A percentile compares a stretch with the other conserved stretches of the same genome.
Evolutionary conservation across 2,888 invertebrate genomes (phyloP).

Genomic region (Caenorhabditis japonica): DNA sequence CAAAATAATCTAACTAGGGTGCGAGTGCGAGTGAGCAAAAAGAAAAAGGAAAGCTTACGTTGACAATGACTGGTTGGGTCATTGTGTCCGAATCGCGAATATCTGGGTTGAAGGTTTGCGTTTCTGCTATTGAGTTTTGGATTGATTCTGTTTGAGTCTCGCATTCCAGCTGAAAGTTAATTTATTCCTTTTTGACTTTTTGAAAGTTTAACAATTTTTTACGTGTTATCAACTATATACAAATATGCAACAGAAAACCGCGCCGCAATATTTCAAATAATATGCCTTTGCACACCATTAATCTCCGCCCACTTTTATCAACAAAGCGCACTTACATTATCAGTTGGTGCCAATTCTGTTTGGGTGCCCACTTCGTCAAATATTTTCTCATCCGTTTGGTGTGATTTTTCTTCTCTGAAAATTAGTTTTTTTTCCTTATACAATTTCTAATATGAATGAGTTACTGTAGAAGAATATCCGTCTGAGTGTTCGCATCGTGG

Average conservation of each 20-base stretch:
- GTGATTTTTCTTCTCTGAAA: slow-evolving; percentile 69
- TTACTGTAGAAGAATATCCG: slow-evolving; percentile 62
- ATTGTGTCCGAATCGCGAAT: slow-evolving; percentile 59
- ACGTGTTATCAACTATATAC: too few species aligned
- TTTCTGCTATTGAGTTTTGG: slow-evolving; percentile 55
- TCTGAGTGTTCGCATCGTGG: slow-evolving; percentile 69
- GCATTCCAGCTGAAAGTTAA: slow-evolving; percentile 45
- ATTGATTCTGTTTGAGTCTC: slow-evolving; percentile 60
- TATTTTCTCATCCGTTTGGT: slow-evolving; percentile 68
- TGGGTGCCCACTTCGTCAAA: slow-evolving; percentile 51
- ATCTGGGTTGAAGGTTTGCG: slow-evolving; percentile 62
- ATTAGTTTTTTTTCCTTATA: neutral
- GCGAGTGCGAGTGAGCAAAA: slow-evolving; percentile 4
- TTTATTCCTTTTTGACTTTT: too few species aligned
- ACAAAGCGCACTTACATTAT: too few species aligned
- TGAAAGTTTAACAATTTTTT: too few species aligned
- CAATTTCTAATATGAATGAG: slow-evolving; percentile 5
- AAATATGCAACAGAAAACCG: too few species aligned
- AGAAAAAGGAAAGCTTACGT: slow-evolving; percentile 9
- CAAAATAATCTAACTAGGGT: neutral
- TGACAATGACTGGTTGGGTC: slow-evolving; percentile 46
- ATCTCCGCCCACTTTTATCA: too few species aligned
- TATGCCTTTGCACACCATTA: too few species aligned
- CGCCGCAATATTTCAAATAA: too few species aligned
- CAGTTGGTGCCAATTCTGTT: slow-evolving; percentile 46